A percentile compares a stretch with the other conserved stretches of the same genome.
Conservation (phyloP, 2,888 invertebrate genomes). For the Tetheella fluctuosa region DNA sequence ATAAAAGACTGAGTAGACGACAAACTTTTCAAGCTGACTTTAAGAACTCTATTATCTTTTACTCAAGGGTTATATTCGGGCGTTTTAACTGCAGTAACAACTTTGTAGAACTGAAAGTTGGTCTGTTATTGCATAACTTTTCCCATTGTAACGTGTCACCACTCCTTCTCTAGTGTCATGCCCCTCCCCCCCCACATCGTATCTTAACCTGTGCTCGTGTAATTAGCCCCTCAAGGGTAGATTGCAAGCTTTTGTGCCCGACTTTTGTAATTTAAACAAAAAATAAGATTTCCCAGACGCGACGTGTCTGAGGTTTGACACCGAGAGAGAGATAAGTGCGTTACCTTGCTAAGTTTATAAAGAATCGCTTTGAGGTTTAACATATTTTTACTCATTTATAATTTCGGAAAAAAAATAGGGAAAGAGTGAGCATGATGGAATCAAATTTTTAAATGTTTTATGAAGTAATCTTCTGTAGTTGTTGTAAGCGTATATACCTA, state of each 20-base stretch:
- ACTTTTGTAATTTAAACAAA: constrained; percentile 3
- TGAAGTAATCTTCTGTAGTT: no score
- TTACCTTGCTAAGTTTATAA: constrained; percentile 5
- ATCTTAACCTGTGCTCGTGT: constrained; percentile 32
- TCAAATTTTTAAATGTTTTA: neutral
- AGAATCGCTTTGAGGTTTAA: neutral
- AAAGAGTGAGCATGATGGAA: neutral
- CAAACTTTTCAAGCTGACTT: constrained; percentile 30
- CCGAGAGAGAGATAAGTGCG: neutral
- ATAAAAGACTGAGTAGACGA: constrained; percentile 43
- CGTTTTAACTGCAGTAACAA: constrained; percentile 30
- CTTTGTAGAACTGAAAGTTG: constrained; percentile 45
- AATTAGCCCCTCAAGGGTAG: constrained; percentile 55
- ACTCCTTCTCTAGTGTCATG: constrained; percentile 25
- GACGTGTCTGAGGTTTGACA: neutral
- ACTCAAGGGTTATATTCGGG: constrained; percentile 44
- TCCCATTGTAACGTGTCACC: constrained; percentile 67
- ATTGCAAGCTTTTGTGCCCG: constrained; percentile 41
- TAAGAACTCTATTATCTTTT: constrained; percentile 32
- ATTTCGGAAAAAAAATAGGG: neutral
- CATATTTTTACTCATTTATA: neutral
- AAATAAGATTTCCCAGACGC: neutral
- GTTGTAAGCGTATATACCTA: no score
- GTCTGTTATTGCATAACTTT: constrained; percentile 72
- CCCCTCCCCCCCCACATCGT: constrained; percentile 12